phyloP scores from a whole-genome alignment of 2,113 vertebrate genomes.

The Conger conger region DNA sequence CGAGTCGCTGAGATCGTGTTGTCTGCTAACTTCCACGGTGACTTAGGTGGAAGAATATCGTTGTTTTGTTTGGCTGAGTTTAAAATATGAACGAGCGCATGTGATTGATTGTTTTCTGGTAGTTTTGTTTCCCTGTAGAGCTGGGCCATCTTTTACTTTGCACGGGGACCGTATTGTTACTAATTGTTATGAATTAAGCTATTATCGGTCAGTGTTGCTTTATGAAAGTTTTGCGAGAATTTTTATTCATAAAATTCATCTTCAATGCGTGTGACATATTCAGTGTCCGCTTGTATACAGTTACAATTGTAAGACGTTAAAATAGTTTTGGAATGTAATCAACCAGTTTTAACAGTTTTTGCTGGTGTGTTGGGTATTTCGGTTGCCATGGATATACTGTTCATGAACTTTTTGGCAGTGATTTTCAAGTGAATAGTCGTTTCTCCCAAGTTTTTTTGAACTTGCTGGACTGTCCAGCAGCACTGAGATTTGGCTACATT shows the following conservation, averaged over 20 bases:
- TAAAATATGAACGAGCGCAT: neutral
- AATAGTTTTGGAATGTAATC: neutral
- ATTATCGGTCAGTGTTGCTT: conserved; percentile 22
- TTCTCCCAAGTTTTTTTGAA: conserved; percentile 1
- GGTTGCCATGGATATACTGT: conserved; percentile 25
- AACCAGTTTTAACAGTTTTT: conserved; percentile 3
- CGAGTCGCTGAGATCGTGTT: conserved; percentile 18
- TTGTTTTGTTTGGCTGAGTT: conserved; percentile 16
- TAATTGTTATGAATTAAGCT: conserved; percentile 12
- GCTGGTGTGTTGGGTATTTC: conserved; percentile 14
- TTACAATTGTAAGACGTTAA: conserved; percentile 4
- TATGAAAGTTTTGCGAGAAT: neutral
- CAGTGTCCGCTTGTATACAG: neutral
- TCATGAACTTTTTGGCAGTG: conserved; percentile 19
- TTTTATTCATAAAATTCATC: neutral
- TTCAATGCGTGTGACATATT: neutral
- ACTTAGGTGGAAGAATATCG: conserved; percentile 28
- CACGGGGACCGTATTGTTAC: neutral
- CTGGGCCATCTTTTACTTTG: conserved; percentile 17
- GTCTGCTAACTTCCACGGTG: conserved; percentile 30
- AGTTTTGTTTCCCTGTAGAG: neutral
- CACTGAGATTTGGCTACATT: neutral
- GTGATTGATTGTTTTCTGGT: conserved; percentile 15
- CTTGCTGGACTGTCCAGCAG: neutral
- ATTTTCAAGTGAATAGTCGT: conserved; percentile 2